Base-by-base conservation (phyloP, 1,140 invertebrate species). In the Pseudomyrmex dendroicus region DNA sequence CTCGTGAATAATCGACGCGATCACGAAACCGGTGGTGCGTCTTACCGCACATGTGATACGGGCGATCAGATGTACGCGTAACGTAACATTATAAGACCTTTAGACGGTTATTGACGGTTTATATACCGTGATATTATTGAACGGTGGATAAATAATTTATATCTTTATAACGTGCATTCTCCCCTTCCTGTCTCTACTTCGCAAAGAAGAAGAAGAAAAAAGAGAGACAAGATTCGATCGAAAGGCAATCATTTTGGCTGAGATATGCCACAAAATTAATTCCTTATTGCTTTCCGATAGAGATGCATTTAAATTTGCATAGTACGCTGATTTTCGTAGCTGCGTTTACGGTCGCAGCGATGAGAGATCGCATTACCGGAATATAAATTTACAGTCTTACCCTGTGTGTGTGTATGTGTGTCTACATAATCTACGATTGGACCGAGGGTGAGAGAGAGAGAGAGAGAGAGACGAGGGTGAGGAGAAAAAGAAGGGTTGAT, bases 1-100 rank as follows among this genome's bases (percentile, higher is more conserved):
- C 56, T 72, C 67, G 57, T 20, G 76, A 68, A 66, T 89, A 89
- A 89, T 89, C 88, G 87, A 84, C 86, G 82, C 84, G 84, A 89
- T 89, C 87, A 84, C 76, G 87, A 89, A 84, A 82, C 35, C 35
- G 35, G 54, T 54, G 25, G 86, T 61, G 78, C 74, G 80, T 89
- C 87, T 89, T 89, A 56, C 35, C 35, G 17, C 2, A 35, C 17
- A 4, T 20, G 4, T 48, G 35, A 48, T 35, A 35, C 35, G 44
- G 20, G 0, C 35, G 74, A 77, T 77, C 63, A 1, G 35, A 77
- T 77, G 63, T 68, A 12, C 20, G 54, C 35, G n/a, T 77, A 56
- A 56, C 17, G 48, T 76, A 77, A 56, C 9, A 48, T 66, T 67
- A 68, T 77, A 77, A 77, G 44, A 73, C 61, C 57, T 44, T 17